Conservation (phyloP, 2,113 vertebrate genomes). For the Pangasianodon hypophthalmus region DNA sequence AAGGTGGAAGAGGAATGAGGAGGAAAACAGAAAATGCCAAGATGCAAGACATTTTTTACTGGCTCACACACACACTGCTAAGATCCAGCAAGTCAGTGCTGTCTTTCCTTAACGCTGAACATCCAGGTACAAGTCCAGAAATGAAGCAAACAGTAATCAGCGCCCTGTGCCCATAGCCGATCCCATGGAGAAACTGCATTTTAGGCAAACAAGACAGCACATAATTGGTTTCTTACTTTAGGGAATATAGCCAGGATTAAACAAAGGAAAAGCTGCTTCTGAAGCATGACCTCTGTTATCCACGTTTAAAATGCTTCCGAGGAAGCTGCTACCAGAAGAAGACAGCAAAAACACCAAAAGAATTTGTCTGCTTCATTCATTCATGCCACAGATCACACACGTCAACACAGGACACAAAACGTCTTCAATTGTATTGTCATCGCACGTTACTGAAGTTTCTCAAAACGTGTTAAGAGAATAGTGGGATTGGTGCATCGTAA, state of each 20-base stretch:
- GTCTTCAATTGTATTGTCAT: not conserved
- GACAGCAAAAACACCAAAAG: not conserved
- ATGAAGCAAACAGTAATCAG: conserved; percentile 26
- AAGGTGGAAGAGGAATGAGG: not conserved
- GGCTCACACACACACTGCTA: not conserved
- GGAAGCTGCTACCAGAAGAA: not conserved
- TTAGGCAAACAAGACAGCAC: conserved; percentile 15
- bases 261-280: not conserved
- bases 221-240: conserved; percentile 24
- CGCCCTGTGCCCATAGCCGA: conserved; percentile 32
- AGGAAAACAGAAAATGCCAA: not conserved
- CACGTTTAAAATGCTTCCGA: not conserved
- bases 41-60: not conserved
- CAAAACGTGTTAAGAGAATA: not conserved
- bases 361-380: not conserved
- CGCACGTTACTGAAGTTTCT: no score
- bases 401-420: not conserved
- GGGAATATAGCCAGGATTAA: conserved; percentile 17
- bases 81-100: not conserved
- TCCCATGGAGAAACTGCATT: not conserved
- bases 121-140: conserved; percentile 12
- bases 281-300: conserved; percentile 23
- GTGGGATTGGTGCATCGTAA: not conserved
- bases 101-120: not conserved
- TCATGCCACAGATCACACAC: not conserved